Evolutionary conservation across 2,113 vertebrate species (phyloP).

Genomic region (Albula goreensis): DNA sequence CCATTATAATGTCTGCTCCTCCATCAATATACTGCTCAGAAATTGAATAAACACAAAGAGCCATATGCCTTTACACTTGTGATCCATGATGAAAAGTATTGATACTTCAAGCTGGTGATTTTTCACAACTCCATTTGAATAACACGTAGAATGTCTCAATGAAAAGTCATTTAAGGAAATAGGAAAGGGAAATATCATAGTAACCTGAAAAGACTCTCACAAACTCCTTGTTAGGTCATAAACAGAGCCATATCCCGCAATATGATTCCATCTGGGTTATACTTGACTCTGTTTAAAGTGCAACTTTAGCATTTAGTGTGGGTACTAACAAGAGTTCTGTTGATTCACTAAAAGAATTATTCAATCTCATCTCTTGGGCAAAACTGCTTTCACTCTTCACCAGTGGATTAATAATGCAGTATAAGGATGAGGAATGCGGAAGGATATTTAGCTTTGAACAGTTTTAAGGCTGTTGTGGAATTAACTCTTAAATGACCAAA

Average conservation of each 20-base stretch:
- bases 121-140: not conserved
- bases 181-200: not conserved
- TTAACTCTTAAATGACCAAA: not conserved
- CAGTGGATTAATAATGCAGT: slow-evolving; percentile 25
- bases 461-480: not conserved
- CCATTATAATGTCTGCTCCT: slow-evolving; percentile 5
- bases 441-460: not conserved
- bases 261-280: not conserved
- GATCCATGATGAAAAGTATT: not conserved
- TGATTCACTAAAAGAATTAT: slow-evolving; percentile 18
- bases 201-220: not conserved
- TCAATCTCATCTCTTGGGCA: slow-evolving; percentile 7
- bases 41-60: not conserved
- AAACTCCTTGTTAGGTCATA: not conserved
- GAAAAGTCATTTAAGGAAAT: not conserved
- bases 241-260: not conserved
- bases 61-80: not conserved
- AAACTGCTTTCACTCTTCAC: slow-evolving; percentile 3
- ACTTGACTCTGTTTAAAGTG: not conserved
- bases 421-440: slow-evolving; percentile 8
- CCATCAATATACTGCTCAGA: not conserved
- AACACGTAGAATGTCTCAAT: not conserved
- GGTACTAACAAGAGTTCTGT: not conserved
- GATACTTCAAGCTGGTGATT: not conserved
- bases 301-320: slow-evolving; percentile 6